Evolutionary conservation across 1,140 invertebrate species (phyloP).

Genomic region (Diabrotica undecimpunctata): DNA sequence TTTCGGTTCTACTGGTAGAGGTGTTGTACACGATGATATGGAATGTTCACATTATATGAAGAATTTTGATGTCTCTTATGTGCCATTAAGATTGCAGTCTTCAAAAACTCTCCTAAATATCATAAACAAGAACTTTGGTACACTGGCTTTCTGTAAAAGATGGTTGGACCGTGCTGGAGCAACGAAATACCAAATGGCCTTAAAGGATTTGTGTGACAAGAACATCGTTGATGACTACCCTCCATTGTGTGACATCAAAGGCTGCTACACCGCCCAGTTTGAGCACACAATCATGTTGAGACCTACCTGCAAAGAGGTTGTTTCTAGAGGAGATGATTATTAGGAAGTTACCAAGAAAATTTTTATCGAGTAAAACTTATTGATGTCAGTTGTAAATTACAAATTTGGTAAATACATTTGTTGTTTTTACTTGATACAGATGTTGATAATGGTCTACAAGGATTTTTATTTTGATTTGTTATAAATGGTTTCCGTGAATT

Average conservation of each 20-base stretch:
- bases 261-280: slow-evolving; percentile 98
- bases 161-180: slow-evolving; percentile 97
- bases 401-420: too few relatives aligned
- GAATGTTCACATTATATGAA: slow-evolving; percentile 99
- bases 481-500: too few relatives aligned
- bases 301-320: slow-evolving; percentile 97
- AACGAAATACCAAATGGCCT: slow-evolving; percentile 95
- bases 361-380: too few relatives aligned
- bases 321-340: slow-evolving; percentile 95
- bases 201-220: slow-evolving; percentile 98
- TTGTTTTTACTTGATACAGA: too few relatives aligned
- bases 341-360: slow-evolving; percentile 48
- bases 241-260: slow-evolving; percentile 95
- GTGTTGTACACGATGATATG: slow-evolving; percentile 97
- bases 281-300: slow-evolving; percentile 97
- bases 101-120: slow-evolving; percentile 89
- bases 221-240: slow-evolving; percentile 95
- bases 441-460: too few relatives aligned
- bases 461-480: too few relatives aligned
- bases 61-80: slow-evolving; percentile 92
- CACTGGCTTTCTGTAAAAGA: slow-evolving; percentile 96
- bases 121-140: slow-evolving; percentile 98
- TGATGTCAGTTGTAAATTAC: too few relatives aligned
- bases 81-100: slow-evolving; percentile 79
- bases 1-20: slow-evolving; percentile 96